Evolutionary conservation across 2,797 vertebrate species (phyloP).

Genomic region (Tapirus indicus): DNA sequence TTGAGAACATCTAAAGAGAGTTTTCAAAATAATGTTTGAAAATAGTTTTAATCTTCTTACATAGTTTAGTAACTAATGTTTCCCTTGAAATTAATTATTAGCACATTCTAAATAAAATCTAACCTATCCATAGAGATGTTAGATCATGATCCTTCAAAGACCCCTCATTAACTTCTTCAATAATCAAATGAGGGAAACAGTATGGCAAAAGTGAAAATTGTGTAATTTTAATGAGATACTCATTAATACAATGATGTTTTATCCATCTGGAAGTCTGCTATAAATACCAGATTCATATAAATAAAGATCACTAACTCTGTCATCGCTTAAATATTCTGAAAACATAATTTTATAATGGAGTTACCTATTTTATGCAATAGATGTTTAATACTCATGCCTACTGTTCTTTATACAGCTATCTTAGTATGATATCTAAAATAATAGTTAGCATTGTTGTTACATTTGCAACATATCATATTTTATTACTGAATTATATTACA

Average conservation of each 20-base stretch:
- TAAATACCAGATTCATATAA: not conserved
- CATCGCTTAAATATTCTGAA: not conserved
- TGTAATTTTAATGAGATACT: constrained; percentile 36
- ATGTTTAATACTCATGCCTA: not conserved
- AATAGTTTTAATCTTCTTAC: not conserved
- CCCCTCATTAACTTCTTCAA: not conserved
- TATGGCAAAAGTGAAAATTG: not conserved
- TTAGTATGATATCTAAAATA: not conserved
- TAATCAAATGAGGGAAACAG: not conserved
- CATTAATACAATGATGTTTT: not conserved
- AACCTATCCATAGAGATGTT: not conserved
- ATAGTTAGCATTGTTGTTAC: not conserved
- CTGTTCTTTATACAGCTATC: not conserved
- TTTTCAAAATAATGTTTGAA: constrained; percentile 33
- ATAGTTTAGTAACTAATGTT: not conserved
- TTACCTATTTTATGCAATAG: not conserved
- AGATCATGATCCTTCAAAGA: not conserved
- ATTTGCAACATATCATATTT: not conserved
- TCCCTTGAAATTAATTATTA: not conserved
- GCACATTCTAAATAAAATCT: not conserved
- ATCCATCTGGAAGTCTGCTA: not conserved
- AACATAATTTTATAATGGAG: not conserved
- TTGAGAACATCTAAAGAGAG: not conserved
- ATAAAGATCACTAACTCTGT: not conserved
- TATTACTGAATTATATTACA: not conserved